Evolutionary conservation across 1,140 invertebrate species (phyloP).

Genomic region (Agrilus planipennis): DNA sequence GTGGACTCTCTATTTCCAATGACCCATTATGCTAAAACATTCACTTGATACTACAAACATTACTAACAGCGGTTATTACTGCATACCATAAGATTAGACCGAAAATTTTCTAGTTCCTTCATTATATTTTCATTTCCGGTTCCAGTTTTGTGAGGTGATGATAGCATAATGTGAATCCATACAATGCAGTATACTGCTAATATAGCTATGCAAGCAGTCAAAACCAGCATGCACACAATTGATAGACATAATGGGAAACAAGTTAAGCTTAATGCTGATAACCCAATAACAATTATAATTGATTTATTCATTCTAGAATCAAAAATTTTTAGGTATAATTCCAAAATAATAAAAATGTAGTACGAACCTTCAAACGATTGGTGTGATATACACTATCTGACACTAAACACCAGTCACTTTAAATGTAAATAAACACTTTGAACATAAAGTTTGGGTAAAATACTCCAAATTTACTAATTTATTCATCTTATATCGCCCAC

Average conservation of each 20-base stretch:
- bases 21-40: neutral
- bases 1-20: constrained; percentile 11
- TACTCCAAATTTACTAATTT: too few relatives aligned
- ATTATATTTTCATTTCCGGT: constrained; percentile 34
- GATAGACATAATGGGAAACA: constrained; percentile 16
- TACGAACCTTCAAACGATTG: too few relatives aligned
- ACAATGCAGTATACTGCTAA: constrained; percentile 34
- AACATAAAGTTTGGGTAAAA: too few relatives aligned
- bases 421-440: too few relatives aligned
- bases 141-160: constrained; percentile 40
- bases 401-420: too few relatives aligned
- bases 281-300: too few relatives aligned
- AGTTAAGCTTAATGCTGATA: constrained; percentile 3
- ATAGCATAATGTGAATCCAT: constrained; percentile 38
- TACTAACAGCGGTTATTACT: too few relatives aligned
- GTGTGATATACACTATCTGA: too few relatives aligned
- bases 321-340: too few relatives aligned
- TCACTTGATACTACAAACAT: constrained; percentile 2
- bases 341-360: too few relatives aligned
- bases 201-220: constrained; percentile 31
- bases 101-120: constrained; percentile 38
- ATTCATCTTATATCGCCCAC: too few relatives aligned
- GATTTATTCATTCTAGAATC: too few relatives aligned
- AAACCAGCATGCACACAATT: constrained; percentile 12
- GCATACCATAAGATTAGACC: constrained; percentile 39